Percentiles rank a stretch among this genome's conserved stretches.
These are phyloP conservation scores for Ancistrus triradiatus DNA, from an alignment of 2,113 vertebrate genomes.

Conservation along the genomic window DNA sequence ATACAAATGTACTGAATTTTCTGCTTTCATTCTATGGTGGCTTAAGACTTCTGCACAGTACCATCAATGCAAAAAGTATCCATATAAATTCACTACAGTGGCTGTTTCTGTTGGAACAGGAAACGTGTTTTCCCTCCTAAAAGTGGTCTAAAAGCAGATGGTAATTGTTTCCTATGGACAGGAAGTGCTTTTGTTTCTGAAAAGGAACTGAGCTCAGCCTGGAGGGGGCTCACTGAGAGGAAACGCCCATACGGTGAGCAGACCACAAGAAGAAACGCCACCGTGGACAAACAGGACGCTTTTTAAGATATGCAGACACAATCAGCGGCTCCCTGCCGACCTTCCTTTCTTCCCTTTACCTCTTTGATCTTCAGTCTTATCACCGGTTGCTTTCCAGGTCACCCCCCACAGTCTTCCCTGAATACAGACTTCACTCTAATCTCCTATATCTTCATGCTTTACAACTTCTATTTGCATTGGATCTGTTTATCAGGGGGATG, in stretches of 20 bases:
- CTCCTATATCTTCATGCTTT: too few species aligned
- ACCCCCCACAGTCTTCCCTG: too few species aligned
- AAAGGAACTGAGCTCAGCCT: constrained; percentile 55
- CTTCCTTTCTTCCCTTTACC: constrained; percentile 2
- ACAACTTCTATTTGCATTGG: too few species aligned
- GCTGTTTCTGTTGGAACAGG: too few species aligned
- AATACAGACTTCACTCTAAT: not conserved
- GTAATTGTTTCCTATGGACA: constrained; percentile 43
- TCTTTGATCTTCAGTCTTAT: not conserved
- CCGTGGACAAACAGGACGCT: constrained; percentile 60
- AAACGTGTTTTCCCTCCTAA: too few species aligned
- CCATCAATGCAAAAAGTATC: too few species aligned
- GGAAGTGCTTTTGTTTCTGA: constrained; percentile 47
- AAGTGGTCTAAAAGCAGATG: constrained; percentile 33
- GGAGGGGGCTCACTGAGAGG: constrained; percentile 21
- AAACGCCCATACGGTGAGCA: constrained; percentile 56
- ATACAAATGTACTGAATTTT: too few species aligned
- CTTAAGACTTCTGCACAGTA: too few species aligned
- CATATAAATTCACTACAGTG: too few species aligned
- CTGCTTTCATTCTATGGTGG: too few species aligned
- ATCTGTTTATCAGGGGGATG: too few species aligned
- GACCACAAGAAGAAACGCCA: constrained; percentile 58
- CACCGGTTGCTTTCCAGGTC: not conserved
- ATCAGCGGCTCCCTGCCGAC: constrained; percentile 41
- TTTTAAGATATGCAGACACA: constrained; percentile 30